These are phyloP conservation scores for Numida meleagris DNA, from an alignment of 2,113 vertebrate genomes.

Conservation along the genomic window DNA sequence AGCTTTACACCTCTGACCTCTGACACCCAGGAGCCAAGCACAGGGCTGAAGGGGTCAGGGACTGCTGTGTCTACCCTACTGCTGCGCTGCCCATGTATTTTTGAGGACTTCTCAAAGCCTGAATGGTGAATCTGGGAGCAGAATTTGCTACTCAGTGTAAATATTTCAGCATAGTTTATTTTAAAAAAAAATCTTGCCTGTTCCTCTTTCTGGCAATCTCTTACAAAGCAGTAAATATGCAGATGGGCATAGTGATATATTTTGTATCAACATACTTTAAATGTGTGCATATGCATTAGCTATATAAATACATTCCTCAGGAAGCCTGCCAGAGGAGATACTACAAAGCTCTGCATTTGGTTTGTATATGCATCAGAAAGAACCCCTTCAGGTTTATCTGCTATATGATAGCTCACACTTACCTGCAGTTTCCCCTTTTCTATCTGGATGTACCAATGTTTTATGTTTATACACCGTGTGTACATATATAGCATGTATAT, in stretches of 20 bases:
- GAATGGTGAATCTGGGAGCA: conserved; percentile 41
- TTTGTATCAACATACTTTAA: conserved; percentile 67
- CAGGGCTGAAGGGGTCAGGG: background rate
- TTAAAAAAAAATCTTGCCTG: background rate
- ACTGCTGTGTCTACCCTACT: background rate
- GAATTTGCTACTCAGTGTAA: conserved; percentile 47
- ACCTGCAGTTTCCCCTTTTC: conserved; percentile 21
- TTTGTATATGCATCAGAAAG: conserved; percentile 21
- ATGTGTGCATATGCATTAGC: conserved; percentile 68
- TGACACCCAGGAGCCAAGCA: accelerated
- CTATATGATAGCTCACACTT: background rate
- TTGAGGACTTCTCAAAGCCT: background rate
- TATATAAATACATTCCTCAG: conserved; percentile 61
- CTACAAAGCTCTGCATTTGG: conserved; percentile 27
- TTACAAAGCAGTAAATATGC: conserved; percentile 63
- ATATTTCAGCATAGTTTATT: conserved; percentile 63
- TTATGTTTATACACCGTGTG: background rate
- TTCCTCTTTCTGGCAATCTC: conserved; percentile 52
- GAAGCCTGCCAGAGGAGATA: conserved; percentile 58
- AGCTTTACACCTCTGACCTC: background rate
- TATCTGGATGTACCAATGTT: background rate
- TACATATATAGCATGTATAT: background rate
- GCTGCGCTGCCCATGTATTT: background rate
- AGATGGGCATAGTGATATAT: conserved; percentile 65
- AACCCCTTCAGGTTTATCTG: background rate